Evolutionary conservation across 2,888 invertebrate species (phyloP).

Genomic region (Dusona sp.): DNA sequence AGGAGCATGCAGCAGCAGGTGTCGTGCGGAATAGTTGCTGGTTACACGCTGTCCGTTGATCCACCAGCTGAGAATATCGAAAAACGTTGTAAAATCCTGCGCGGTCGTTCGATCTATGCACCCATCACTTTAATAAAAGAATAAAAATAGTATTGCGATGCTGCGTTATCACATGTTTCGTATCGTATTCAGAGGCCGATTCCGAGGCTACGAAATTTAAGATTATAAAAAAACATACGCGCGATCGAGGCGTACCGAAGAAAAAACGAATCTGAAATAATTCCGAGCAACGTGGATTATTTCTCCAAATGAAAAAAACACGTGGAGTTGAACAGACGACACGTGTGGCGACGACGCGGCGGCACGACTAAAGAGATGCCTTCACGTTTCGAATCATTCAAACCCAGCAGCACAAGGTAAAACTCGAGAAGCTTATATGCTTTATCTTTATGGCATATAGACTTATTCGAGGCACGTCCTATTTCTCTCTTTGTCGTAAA

Average conservation of each 20-base stretch:
- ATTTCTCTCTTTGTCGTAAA: slow-evolving; percentile 7
- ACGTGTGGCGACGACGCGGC: slow-evolving; percentile 5
- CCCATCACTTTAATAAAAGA: background rate
- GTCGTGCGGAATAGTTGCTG: background rate
- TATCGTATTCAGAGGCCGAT: background rate
- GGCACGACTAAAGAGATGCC: background rate
- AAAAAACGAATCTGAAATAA: background rate
- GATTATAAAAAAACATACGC: background rate
- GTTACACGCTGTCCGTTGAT: background rate
- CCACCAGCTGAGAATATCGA: background rate
- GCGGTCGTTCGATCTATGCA: background rate
- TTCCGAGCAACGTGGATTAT: background rate
- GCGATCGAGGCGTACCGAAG: background rate
- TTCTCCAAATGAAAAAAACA: background rate
- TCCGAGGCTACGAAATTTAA: background rate
- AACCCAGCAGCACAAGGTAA: background rate
- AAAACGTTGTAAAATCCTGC: background rate
- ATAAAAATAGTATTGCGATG: background rate
- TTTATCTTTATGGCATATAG: slow-evolving; percentile 8
- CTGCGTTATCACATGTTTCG: background rate
- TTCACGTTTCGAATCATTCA: background rate
- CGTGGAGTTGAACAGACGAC: background rate
- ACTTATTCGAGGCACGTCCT: slow-evolving; percentile 2
- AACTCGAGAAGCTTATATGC: slow-evolving; percentile 7
- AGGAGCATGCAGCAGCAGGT: background rate